Percentiles rank a stretch among this genome's conserved stretches.
Evolutionary conservation across 2,888 invertebrate genomes (phyloP).

Genomic region (Agrilus biguttatus): DNA sequence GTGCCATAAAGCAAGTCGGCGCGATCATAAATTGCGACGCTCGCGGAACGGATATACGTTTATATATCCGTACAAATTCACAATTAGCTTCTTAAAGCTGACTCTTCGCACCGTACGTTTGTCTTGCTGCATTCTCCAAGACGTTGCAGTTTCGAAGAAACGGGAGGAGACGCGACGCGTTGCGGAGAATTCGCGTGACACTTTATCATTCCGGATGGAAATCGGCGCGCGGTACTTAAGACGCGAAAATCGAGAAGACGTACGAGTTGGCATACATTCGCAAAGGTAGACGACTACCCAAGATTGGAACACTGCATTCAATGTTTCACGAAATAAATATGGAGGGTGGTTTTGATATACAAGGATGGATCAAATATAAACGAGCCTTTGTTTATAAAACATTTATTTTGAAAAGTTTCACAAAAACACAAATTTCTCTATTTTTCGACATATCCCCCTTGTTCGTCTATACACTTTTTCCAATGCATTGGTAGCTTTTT

Average conservation of each 20-base stretch:
- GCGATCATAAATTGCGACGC: slow-evolving; percentile 28
- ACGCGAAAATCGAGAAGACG: background rate
- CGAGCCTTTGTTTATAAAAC: too few species aligned
- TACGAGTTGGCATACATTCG: background rate
- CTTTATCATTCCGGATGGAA: too few species aligned
- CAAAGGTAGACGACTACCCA: too few species aligned
- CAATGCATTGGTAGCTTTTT: too few species aligned
- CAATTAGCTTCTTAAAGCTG: slow-evolving; percentile 22
- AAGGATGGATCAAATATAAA: too few species aligned
- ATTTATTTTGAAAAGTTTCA: too few species aligned
- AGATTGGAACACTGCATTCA: too few species aligned
- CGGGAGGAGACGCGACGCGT: background rate
- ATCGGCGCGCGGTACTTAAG: background rate
- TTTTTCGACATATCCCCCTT: too few species aligned
- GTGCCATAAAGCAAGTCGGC: slow-evolving; percentile 32
- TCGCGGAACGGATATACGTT: slow-evolving; percentile 22
- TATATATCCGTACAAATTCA: slow-evolving; percentile 28
- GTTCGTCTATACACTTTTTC: too few species aligned
- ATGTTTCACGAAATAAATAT: too few species aligned
- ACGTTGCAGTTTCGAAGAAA: background rate
- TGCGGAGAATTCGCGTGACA: background rate
- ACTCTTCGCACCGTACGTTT: slow-evolving; percentile 7
- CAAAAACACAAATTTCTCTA: too few species aligned
- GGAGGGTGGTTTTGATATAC: too few species aligned
- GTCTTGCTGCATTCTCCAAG: slow-evolving; percentile 3